Evolutionary conservation across 2,797 vertebrate genomes (phyloP).

Genomic region (Scolopax bukidnonensis): DNA sequence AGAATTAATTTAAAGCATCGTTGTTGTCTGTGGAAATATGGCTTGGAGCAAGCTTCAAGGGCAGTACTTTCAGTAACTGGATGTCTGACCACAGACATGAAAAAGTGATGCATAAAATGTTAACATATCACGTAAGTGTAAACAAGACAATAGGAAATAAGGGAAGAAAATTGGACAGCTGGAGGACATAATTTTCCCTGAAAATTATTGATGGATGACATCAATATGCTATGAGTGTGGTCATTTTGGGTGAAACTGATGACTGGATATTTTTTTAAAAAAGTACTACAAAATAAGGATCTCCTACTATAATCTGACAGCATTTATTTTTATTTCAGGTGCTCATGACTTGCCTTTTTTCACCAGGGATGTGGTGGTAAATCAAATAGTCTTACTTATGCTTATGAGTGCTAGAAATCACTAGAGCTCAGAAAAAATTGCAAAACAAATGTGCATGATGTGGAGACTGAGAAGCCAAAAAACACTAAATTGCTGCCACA

Average conservation of each 20-base stretch:
- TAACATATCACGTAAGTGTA: neutral
- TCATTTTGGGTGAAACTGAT: neutral
- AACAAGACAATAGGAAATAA: neutral
- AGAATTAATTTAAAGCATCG: neutral
- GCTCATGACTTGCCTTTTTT: neutral
- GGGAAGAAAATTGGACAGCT: neutral
- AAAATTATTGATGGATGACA: neutral
- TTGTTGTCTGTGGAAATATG: neutral
- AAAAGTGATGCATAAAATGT: neutral
- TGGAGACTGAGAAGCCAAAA: neutral
- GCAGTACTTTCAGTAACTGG: neutral
- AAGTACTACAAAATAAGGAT: neutral
- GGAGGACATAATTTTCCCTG: neutral
- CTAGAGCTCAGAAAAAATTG: neutral
- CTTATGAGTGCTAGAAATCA: neutral
- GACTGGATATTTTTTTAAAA: too few relatives aligned
- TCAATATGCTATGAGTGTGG: neutral
- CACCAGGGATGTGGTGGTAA: neutral
- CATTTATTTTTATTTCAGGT: neutral
- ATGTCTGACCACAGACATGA: neutral
- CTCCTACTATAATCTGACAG: neutral
- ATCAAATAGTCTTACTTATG: neutral
- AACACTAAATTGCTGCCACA: neutral
- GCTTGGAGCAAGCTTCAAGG: neutral
- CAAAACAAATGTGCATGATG: neutral